phyloP scores from a whole-genome alignment of 1,140 invertebrate species.

The Archivesica marissinica region DNA sequence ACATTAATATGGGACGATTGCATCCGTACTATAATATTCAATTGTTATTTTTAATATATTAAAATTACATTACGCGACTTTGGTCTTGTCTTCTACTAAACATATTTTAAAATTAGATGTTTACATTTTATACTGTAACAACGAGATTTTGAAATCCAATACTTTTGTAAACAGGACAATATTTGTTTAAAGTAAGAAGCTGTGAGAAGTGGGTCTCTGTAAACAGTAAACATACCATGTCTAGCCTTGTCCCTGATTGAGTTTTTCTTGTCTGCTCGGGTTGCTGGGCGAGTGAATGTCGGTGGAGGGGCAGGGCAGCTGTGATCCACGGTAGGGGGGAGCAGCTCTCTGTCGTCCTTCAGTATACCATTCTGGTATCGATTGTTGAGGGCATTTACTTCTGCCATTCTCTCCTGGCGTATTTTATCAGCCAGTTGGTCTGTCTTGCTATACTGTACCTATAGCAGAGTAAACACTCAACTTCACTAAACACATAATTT shows the following conservation, averaged over 20 bases:
- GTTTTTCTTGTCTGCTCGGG: constrained; percentile 57
- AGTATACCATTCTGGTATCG: constrained; percentile 82
- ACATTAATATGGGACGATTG: too few relatives aligned
- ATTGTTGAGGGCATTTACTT: constrained; percentile 79
- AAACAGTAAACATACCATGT: constrained; percentile 62
- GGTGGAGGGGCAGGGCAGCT: not conserved
- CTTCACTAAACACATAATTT: not conserved
- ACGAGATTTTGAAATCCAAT: too few relatives aligned
- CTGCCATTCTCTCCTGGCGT: constrained; percentile 79
- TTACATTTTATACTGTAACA: too few relatives aligned
- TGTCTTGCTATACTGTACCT: constrained; percentile 26
- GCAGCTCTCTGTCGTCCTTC: constrained; percentile 66
- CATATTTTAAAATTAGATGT: too few relatives aligned
- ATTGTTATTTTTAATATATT: too few relatives aligned
- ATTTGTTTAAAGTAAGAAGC: too few relatives aligned
- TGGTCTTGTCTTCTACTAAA: too few relatives aligned
- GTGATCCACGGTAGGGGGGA: not conserved
- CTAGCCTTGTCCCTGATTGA: constrained; percentile 68
- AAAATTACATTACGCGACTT: too few relatives aligned
- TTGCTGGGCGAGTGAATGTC: not conserved
- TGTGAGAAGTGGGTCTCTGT: too few relatives aligned
- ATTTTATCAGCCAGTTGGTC: constrained; percentile 73
- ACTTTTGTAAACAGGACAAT: too few relatives aligned
- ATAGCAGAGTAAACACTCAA: too few relatives aligned
- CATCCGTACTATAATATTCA: too few relatives aligned